Evolutionary conservation across 2,888 invertebrate species (phyloP).

Genomic region (Amphipyra berbera): DNA sequence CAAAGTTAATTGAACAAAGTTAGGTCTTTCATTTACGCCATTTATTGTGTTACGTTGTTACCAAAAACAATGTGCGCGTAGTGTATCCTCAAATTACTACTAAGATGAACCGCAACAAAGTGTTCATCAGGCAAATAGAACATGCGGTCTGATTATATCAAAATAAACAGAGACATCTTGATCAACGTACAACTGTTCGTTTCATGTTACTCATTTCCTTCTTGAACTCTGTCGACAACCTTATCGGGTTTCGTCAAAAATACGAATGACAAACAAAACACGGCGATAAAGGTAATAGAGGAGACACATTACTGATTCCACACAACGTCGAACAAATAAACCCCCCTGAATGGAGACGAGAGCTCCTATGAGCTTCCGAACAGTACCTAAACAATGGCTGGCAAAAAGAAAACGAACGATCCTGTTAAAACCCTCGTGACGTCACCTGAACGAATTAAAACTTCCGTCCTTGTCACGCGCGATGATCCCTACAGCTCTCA

Average conservation of each 20-base stretch:
- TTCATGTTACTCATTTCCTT: slow-evolving; percentile 66
- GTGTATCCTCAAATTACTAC: slow-evolving; percentile 38
- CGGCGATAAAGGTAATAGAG: slow-evolving; percentile 49
- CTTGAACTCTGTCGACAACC: slow-evolving; percentile 59
- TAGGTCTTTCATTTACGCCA: slow-evolving; percentile 37
- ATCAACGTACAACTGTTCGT: slow-evolving; percentile 73
- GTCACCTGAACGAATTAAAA: slow-evolving; percentile 87
- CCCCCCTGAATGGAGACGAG: slow-evolving; percentile 62
- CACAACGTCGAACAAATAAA: slow-evolving; percentile 66
- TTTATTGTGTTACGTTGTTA: slow-evolving; percentile 41
- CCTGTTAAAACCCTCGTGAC: slow-evolving; percentile 83
- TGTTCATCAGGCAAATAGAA: slow-evolving; percentile 41
- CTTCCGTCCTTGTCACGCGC: slow-evolving; percentile 76
- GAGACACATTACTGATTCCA: slow-evolving; percentile 71
- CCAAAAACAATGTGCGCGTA: slow-evolving; percentile 38
- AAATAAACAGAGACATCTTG: slow-evolving; percentile 67
- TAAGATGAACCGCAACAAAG: slow-evolving; percentile 31
- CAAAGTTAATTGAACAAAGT: slow-evolving; percentile 36
- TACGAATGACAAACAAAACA: slow-evolving; percentile 47
- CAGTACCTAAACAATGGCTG: slow-evolving; percentile 79
- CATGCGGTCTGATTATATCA: slow-evolving; percentile 65
- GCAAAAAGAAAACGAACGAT: slow-evolving; percentile 80
- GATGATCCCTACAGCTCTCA: slow-evolving; percentile 72
- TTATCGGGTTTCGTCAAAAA: slow-evolving; percentile 52
- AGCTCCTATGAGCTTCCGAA: slow-evolving; percentile 62